These are phyloP conservation scores for Sicus ferrugineus DNA, from an alignment of 2,888 invertebrate species.

Conservation along the genomic window DNA sequence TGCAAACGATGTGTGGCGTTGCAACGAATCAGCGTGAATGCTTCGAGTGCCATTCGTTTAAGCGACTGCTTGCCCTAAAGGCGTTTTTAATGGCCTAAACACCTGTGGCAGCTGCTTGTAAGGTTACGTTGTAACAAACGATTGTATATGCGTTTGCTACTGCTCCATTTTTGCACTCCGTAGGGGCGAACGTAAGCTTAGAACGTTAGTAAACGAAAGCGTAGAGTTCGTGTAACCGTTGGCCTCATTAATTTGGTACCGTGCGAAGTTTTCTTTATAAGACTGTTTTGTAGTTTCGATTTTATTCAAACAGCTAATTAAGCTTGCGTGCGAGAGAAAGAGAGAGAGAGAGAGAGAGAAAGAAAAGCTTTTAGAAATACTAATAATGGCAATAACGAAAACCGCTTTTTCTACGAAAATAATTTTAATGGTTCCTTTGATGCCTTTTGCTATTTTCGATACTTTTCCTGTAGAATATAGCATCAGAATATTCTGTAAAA, in stretches of 20 bases:
- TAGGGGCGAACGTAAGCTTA: background rate
- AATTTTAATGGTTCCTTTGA: no score
- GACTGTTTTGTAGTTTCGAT: no score
- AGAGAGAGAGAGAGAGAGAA: no score
- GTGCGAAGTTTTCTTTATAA: background rate
- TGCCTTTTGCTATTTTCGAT: no score
- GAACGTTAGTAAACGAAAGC: background rate
- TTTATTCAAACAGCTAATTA: no score
- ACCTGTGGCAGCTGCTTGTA: conserved; percentile 12
- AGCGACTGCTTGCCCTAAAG: conserved; percentile 1
- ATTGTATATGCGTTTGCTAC: background rate
- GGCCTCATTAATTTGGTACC: background rate
- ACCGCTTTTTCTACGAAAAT: no score
- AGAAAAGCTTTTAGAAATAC: no score
- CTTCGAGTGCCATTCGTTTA: no score
- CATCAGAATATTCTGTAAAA: no score
- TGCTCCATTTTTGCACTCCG: background rate
- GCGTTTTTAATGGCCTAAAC: conserved; percentile 7
- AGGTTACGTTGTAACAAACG: background rate
- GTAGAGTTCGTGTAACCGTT: background rate
- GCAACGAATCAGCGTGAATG: background rate
- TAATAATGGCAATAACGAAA: no score
- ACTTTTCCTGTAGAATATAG: no score
- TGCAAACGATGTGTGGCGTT: background rate
- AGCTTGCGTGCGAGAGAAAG: no score